phyloP scores from a whole-genome alignment of 2,888 invertebrate species.

The Cheiracanthium punctorium region DNA sequence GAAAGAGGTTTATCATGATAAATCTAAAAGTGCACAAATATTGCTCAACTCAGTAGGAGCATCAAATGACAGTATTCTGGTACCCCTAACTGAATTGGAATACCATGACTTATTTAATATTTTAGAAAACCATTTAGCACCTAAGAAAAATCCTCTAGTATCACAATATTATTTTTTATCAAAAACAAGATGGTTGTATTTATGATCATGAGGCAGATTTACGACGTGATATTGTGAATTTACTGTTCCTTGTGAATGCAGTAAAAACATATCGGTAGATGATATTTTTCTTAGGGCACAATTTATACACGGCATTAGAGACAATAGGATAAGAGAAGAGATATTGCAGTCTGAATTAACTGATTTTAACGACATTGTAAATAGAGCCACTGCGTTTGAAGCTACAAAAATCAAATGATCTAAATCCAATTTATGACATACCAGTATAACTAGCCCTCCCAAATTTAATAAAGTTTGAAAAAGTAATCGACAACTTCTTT shows the following conservation, averaged over 20 bases:
- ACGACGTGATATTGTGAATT: background rate
- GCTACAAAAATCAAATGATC: background rate
- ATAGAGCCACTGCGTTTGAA: background rate
- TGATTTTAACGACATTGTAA: background rate
- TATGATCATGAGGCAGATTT: background rate
- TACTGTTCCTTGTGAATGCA: background rate
- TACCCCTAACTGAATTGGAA: no score
- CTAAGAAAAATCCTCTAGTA: background rate
- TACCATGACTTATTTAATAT: background rate
- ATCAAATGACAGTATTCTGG: background rate
- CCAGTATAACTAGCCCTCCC: background rate
- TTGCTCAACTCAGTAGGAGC: background rate
- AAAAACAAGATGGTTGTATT: slow-evolving; percentile 1
- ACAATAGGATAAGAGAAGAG: background rate
- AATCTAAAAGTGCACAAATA: background rate
- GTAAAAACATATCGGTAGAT: background rate
- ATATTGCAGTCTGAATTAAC: background rate
- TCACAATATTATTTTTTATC: slow-evolving; percentile 4
- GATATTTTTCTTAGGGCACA: background rate
- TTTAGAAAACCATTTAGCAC: background rate
- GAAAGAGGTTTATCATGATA: background rate
- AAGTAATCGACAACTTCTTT: background rate
- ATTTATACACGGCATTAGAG: background rate
- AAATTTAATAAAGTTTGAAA: background rate
- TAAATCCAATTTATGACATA: background rate